Conservation (phyloP, 2,888 invertebrate species). For the Epinotia bilunana region DNA sequence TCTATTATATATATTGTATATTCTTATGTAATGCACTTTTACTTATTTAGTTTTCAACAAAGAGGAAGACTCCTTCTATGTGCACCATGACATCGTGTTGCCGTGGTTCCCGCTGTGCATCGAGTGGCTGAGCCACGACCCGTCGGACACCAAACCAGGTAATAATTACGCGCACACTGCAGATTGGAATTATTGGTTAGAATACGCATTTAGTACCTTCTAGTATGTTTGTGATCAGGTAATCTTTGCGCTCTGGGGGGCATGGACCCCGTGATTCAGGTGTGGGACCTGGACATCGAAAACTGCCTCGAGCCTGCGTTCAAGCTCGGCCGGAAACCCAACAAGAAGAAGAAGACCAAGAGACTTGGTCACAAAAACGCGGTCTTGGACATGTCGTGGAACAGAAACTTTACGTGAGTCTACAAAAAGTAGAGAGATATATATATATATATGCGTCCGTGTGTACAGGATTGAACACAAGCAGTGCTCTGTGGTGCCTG, state of each 20-base stretch:
- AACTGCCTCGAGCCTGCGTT: conserved; percentile 95
- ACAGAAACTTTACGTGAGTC: conserved; percentile 87
- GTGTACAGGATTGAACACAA: neutral
- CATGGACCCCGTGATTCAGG: conserved; percentile 96
- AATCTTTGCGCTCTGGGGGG: conserved; percentile 97
- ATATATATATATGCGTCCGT: neutral
- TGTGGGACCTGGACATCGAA: conserved; percentile 99
- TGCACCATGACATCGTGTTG: conserved; percentile 96
- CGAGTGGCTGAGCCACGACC: conserved; percentile 96
- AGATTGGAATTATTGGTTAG: neutral
- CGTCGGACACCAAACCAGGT: conserved; percentile 87
- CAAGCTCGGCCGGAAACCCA: conserved; percentile 89
- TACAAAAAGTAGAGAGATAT: neutral
- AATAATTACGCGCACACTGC: conserved; percentile 16
- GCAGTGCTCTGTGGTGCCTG: neutral
- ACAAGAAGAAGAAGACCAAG: conserved; percentile 88
- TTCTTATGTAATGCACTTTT: conserved; percentile 1
- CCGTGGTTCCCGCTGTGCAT: conserved; percentile 96
- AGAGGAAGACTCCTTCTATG: conserved; percentile 94
- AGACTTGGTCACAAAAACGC: conserved; percentile 94
- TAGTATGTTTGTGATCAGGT: conserved; percentile 69
- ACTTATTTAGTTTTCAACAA: conserved; percentile 92
- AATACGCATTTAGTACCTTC: neutral
- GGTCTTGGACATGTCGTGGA: conserved; percentile 96
- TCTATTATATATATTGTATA: too few species aligned